Evolutionary conservation across 2,797 vertebrate species (phyloP).

Genomic region (Amazona finschi): DNA sequence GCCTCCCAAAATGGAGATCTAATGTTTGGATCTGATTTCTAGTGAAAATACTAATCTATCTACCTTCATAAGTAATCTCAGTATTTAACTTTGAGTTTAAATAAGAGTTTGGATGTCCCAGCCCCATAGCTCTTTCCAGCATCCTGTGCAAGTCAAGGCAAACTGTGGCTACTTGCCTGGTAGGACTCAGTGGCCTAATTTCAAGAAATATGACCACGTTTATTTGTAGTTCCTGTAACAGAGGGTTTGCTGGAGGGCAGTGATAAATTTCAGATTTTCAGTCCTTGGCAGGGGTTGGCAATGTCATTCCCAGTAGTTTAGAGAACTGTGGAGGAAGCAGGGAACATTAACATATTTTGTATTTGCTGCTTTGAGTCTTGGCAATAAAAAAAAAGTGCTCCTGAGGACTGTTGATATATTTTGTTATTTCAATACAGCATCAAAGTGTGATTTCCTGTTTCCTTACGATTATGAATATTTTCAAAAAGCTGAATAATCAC

Average conservation of each 20-base stretch:
- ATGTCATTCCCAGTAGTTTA: not conserved
- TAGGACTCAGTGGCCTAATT: not conserved
- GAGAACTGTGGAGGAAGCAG: not conserved
- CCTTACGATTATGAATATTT: not conserved
- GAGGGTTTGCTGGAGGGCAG: not conserved
- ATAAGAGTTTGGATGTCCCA: not conserved
- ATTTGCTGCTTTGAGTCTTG: not conserved
- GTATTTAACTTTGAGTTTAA: not conserved
- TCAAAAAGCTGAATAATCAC: not conserved
- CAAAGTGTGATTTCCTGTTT: constrained; percentile 23
- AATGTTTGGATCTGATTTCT: not conserved
- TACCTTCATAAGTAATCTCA: not conserved
- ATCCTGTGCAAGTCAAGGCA: not conserved
- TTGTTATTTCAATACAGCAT: not conserved
- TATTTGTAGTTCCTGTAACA: not conserved
- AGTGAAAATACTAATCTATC: not conserved
- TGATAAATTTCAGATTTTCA: not conserved
- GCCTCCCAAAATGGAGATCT: not conserved
- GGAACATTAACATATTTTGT: not conserved
- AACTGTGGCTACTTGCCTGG: not conserved
- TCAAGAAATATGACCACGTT: not conserved
- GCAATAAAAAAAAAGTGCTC: not conserved
- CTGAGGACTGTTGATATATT: not conserved
- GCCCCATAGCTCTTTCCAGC: not conserved
- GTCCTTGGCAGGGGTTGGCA: not conserved